phyloP scores from a whole-genome alignment of 1,140 invertebrate species.

The Drosophila sp. region DNA sequence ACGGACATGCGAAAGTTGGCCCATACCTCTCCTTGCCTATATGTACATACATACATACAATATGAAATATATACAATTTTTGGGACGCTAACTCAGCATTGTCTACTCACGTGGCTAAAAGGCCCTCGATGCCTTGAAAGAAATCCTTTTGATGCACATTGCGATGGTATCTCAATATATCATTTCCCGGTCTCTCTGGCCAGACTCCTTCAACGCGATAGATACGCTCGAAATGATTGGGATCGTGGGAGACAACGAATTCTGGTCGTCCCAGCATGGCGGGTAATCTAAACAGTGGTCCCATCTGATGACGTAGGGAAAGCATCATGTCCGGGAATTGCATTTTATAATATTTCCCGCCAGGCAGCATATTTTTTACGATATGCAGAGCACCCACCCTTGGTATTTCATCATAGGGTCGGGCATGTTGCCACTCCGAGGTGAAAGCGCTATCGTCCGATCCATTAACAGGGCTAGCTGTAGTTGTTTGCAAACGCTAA shows the following conservation, averaged over 20 bases:
- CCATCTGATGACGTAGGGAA: constrained; percentile 40
- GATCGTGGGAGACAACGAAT: constrained; percentile 50
- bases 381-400: constrained; percentile 26
- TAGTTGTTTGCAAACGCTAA: constrained; percentile 50
- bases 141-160: constrained; percentile 45
- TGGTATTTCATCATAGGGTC: constrained; percentile 55
- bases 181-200: constrained; percentile 54
- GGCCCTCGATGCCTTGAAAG: constrained; percentile 52
- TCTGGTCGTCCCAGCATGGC: constrained; percentile 33
- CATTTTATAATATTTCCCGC: constrained; percentile 52
- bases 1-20: constrained; percentile 60
- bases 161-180: constrained; percentile 49
- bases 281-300: constrained; percentile 39
- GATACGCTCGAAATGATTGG: constrained; percentile 58
- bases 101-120: constrained; percentile 38
- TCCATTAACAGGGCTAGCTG: constrained; percentile 8
- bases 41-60: neutral
- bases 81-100: neutral
- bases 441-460: constrained; percentile 9
- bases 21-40: constrained; percentile 64
- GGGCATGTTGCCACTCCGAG: constrained; percentile 52
- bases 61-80: neutral
- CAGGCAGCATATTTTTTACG: constrained; percentile 38
- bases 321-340: constrained; percentile 32
- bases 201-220: constrained; percentile 63